These are phyloP conservation scores for Numida meleagris DNA, from an alignment of 2,113 vertebrate species.

Conservation along the genomic window DNA sequence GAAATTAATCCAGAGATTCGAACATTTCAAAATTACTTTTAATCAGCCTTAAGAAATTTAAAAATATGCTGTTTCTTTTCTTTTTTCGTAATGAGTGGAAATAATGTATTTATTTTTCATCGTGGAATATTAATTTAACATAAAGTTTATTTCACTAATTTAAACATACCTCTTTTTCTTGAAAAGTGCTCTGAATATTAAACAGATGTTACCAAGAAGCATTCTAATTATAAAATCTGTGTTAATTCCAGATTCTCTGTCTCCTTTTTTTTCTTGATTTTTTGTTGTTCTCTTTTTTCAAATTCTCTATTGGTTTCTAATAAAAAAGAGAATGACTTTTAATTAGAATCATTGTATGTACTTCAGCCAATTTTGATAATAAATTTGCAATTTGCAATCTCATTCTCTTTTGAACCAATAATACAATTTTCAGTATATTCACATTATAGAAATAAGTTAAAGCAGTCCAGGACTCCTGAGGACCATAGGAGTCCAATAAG, in stretches of 20 bases:
- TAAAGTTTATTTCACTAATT: neutral
- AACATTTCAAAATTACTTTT: neutral
- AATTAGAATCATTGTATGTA: constrained; percentile 52
- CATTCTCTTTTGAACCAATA: constrained; percentile 63
- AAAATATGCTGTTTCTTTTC: neutral
- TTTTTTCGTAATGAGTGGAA: neutral
- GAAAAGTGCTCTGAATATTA: neutral
- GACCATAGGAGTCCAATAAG: neutral
- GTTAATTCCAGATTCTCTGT: constrained; percentile 38
- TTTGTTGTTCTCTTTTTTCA: too few species aligned
- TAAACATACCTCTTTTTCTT: neutral
- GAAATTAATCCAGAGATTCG: neutral
- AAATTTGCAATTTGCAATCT: constrained; percentile 55
- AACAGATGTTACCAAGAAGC: neutral
- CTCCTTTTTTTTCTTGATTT: constrained; percentile 24
- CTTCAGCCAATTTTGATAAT: constrained; percentile 62
- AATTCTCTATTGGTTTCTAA: constrained; percentile 27
- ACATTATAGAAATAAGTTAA: constrained; percentile 57
- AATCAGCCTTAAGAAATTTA: neutral
- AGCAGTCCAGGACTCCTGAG: neutral
- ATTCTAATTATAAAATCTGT: constrained; percentile 41
- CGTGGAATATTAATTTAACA: neutral
- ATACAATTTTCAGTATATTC: constrained; percentile 67
- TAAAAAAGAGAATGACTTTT: constrained; percentile 43
- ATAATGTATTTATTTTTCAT: neutral